Evolutionary conservation across 1,140 invertebrate species (phyloP), one percentile per base, ranked within the genome.

Genomic region (Acromyrmex heyeri): DNA sequence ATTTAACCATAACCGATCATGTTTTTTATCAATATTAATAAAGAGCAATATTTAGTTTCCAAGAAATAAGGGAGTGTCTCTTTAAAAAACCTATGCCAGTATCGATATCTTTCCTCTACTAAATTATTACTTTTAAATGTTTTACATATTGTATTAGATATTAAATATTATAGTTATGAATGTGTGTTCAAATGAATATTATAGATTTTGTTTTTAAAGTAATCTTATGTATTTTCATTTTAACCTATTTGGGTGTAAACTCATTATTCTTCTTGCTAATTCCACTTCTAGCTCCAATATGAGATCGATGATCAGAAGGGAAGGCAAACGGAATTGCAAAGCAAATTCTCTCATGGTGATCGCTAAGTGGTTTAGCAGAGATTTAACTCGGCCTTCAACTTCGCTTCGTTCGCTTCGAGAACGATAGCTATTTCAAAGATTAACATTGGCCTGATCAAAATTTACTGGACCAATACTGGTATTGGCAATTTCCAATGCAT

Each of bases 281-380:
- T 72, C 24, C n/a, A 18, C 34, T 72, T 14, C 30, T 50, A 50
- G 55, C 34, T 82, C 16, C 53, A 82, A 30, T 73, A 73, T 59
- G 38, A 82, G 78, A 48, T 59, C 53, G 24, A 38, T 73, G 34
- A 72, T 73, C 38, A 18, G 38, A 59, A 73, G 38, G 34, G 6
- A 44, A 82, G 53, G 55, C 53, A n/a, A 82, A 64, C 4, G 48
- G 77, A 67, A 82, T 82, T 24, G 79, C 53, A 73, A 73, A 73
- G 67, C 53, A 55, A 59, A n/a, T 48, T 59, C 55, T 73, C 67
- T 61, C 53, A 59, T 10, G 50, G 34, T 18, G 67, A 72, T 82
- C 55, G 30, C 12, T 82, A 73, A 82, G 67, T 82, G 18, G 24
- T 82, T 73, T 61, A 82, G 69, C 18, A 55, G 79, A 82, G 67